Base-by-base conservation (phyloP, 2,113 vertebrate genomes). In the Dicentrarchus labrax region DNA sequence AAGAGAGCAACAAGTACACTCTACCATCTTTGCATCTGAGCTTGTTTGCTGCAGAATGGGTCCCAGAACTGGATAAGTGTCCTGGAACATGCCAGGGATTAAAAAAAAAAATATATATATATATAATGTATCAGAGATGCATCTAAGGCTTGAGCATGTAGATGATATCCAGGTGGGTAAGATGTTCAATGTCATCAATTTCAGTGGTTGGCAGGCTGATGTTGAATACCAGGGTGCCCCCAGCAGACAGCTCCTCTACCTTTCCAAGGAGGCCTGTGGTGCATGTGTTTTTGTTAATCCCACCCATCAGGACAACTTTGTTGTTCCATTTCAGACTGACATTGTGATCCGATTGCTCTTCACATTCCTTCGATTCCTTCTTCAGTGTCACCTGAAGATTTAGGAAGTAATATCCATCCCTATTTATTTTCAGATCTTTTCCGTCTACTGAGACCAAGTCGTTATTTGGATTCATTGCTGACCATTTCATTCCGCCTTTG, bases 341-440 rank as follows among this genome's bases (percentile, higher is more conserved):
- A 30, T 30, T 0, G 0, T 76, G 4, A 30, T 30, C 30, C 30
- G 30, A 30, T 30, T 30, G 1, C 1, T 30, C 4, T 1, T 2
- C 4, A 30, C 30, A 30, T 30, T 30, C 30, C 30, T 30, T 30
- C 30, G 30, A 30, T 30, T 30, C 30, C 30, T 30, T 4, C 11
- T 30, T 9, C 38, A 88, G 30, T 0, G 89, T 87, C 75, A 94
- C 81, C 51, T 86, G 89, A 22, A 94, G 87, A 82, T 50, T 92
- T 12, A 95, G n/a, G 45, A 93, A 92, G 86, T 89, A 95, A 21
- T 65, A 64, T 30, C 93, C 95, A 2, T 91, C 88, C n/a, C 41
- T 0, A 1, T 1, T 13, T 9, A 72, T 0, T 0, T 0, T 11
- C 21, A 93, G 59, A 8, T 0, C 1, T 0, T n/a, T 0, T 8